phyloP scores from a whole-genome alignment of 2,113 vertebrate genomes.

The Petaurus breviceps region DNA sequence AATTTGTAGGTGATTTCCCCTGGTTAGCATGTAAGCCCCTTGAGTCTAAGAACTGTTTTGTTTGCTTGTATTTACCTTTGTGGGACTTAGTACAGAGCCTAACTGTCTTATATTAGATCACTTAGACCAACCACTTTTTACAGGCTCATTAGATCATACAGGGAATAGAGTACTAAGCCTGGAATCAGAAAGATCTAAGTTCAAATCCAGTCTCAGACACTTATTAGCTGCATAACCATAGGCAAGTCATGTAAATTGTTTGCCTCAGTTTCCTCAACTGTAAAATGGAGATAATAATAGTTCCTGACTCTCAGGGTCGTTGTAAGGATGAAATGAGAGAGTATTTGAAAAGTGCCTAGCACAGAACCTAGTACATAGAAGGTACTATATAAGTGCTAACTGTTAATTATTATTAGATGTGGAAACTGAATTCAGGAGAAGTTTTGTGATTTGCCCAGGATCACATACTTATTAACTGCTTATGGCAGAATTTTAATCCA shows the following conservation, averaged over 20 bases:
- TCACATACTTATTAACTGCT: no score
- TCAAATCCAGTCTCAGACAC: neutral
- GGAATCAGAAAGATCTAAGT: neutral
- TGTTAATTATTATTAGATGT: no score
- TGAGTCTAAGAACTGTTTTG: neutral
- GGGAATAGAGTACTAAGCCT: neutral
- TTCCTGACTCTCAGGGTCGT: neutral
- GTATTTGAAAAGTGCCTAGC: no score
- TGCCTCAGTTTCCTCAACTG: neutral
- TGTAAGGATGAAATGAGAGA: neutral
- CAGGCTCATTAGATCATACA: neutral
- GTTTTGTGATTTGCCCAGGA: no score
- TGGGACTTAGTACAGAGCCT: neutral
- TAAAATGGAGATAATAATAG: neutral
- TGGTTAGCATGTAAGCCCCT: neutral
- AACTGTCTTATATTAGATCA: neutral
- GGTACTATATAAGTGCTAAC: no score
- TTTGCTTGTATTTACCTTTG: neutral
- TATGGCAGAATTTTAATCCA: no score
- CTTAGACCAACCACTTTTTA: neutral
- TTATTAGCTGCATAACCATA: neutral
- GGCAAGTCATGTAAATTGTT: no score
- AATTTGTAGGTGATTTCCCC: neutral
- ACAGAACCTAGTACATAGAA: no score
- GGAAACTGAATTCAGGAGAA: no score